phyloP scores from a whole-genome alignment of 2,888 invertebrate genomes.

The Tetragonisca angustula region DNA sequence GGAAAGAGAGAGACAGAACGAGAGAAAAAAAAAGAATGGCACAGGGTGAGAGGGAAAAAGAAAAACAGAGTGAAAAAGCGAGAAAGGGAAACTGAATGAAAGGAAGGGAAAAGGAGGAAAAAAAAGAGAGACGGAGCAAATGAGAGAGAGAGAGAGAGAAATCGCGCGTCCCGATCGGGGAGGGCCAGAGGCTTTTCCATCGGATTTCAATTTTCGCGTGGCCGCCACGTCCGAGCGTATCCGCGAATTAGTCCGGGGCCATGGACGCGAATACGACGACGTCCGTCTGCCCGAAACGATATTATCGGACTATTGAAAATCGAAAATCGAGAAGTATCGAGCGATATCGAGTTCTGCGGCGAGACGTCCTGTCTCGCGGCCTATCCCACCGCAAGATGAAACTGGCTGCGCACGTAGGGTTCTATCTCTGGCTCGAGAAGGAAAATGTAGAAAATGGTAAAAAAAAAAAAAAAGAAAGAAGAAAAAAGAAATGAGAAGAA shows the following conservation, averaged over 20 bases:
- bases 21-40: too few species aligned
- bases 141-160: background rate
- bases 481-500: background rate
- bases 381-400: constrained; percentile 26
- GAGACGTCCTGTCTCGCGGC: constrained; percentile 59
- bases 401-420: background rate
- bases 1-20: too few species aligned
- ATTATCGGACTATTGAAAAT: constrained; percentile 73
- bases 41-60: too few species aligned
- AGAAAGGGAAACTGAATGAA: too few species aligned
- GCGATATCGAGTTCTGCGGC: constrained; percentile 61
- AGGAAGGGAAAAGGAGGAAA: too few species aligned
- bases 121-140: too few species aligned
- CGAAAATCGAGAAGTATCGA: constrained; percentile 73
- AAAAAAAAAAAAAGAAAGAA: background rate
- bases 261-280: constrained; percentile 23
- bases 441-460: background rate
- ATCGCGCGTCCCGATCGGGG: constrained; percentile 28
- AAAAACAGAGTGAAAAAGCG: too few species aligned
- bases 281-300: constrained; percentile 54
- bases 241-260: constrained; percentile 57
- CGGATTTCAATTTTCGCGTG: constrained; percentile 68
- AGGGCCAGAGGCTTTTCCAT: constrained; percentile 47
- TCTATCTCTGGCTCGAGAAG: background rate
- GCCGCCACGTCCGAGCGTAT: constrained; percentile 53